phyloP scores from a whole-genome alignment of 1,140 invertebrate genomes.

The Colletes gigas region DNA sequence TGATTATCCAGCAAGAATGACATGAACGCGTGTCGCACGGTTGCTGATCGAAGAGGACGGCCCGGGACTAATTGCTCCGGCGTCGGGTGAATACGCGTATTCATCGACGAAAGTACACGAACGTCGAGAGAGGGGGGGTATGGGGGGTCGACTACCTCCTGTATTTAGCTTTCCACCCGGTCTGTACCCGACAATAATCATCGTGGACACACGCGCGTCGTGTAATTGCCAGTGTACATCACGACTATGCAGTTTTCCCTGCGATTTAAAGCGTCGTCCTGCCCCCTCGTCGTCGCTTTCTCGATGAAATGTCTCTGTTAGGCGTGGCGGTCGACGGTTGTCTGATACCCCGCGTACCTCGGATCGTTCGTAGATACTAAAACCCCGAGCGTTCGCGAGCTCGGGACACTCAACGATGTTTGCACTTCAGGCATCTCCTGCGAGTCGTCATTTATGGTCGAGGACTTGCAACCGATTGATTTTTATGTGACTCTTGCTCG shows the following conservation, averaged over 20 bases:
- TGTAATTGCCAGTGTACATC: slow-evolving; percentile 14
- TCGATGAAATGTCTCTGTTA: background rate
- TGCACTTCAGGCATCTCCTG: no score
- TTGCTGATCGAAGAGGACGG: slow-evolving; percentile 14
- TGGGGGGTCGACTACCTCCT: background rate
- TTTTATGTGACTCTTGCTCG: no score
- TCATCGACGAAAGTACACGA: slow-evolving; percentile 35
- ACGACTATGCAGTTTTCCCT: background rate
- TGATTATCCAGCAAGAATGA: slow-evolving; percentile 25
- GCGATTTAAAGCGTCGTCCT: slow-evolving; percentile 2
- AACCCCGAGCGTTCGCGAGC: background rate
- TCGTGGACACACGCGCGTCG: background rate
- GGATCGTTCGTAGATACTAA: background rate
- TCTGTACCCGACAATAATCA: slow-evolving; percentile 20
- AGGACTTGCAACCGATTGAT: no score
- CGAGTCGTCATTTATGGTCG: no score
- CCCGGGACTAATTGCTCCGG: slow-evolving; percentile 29
- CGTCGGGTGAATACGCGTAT: slow-evolving; percentile 18
- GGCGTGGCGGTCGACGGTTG: background rate
- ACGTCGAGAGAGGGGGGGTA: background rate
- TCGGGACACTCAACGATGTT: no score
- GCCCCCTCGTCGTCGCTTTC: background rate
- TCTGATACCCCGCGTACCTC: background rate
- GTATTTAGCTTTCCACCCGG: slow-evolving; percentile 17
- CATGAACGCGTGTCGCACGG: slow-evolving; percentile 14